A percentile compares a stretch with the other conserved stretches of the same genome.
Evolutionary conservation across 2,113 vertebrate genomes (phyloP).

Genomic region (Turdus rufiventris): DNA sequence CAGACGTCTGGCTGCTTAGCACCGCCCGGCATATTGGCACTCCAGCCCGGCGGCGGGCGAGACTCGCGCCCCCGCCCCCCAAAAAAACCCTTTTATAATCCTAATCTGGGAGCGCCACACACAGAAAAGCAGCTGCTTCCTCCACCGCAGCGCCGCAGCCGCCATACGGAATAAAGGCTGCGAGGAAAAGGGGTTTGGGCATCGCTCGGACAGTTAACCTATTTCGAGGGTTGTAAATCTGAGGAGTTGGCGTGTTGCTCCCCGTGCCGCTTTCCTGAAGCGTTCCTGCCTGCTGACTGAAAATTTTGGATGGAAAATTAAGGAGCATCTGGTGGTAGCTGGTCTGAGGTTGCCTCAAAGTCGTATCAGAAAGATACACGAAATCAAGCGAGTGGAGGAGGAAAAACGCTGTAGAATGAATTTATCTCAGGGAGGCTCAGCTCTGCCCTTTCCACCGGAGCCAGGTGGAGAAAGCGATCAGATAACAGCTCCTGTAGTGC

Average conservation of each 20-base stretch:
- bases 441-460: background rate
- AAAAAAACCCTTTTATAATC: conserved; percentile 35
- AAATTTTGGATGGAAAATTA: background rate
- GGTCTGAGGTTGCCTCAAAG: background rate
- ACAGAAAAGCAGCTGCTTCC: conserved; percentile 26
- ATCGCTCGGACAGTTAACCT: background rate
- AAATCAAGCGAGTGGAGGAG: background rate
- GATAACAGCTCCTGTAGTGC: background rate
- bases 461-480: background rate
- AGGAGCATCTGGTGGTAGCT: background rate
- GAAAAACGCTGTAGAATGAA: background rate
- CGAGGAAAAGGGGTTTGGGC: background rate
- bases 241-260: background rate
- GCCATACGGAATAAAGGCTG: background rate
- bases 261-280: background rate
- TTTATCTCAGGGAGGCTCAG: background rate
- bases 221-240: background rate
- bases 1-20: conserved; percentile 18
- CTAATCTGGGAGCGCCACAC: conserved; percentile 31
- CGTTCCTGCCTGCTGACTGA: background rate
- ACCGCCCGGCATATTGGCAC: background rate
- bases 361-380: background rate
- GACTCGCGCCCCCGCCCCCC: background rate
- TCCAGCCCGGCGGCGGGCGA: background rate
- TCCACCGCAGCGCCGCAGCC: conserved; percentile 2